Base-by-base conservation (phyloP, 2,113 vertebrate genomes). In the Planiliza haematocheilus region DNA sequence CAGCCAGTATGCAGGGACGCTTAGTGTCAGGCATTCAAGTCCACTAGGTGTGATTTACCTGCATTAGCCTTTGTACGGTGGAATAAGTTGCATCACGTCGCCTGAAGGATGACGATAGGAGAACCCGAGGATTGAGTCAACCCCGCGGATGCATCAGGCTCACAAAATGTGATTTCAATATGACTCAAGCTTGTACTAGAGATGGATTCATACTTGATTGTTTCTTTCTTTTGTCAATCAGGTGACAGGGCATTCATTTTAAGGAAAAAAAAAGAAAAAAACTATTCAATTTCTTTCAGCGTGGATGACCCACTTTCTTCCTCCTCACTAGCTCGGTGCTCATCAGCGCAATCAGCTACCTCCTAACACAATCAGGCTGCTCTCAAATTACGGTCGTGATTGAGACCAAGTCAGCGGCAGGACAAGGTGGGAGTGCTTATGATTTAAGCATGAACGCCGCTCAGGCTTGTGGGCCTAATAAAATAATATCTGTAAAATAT, bases 341-440 rank as follows among this genome's bases (percentile, higher is more conserved):
- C 83, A 88, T 88, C 88, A 88, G 69, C 1, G 59, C 88, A 88
- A 91, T 92, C 89, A 91, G 82, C 69, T 79, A 0, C 72, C 69
- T 78, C 78, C 82, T 74, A 38, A 87, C 74, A 82, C 83, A 91
- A 85, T 90, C 89, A 69, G 55, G 55, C 74, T 41, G 76, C 85
- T 89, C 88, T 83, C 74, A 89, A 64, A 91, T 89, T 86, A 83
- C 80, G 70, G 61, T 30, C 67, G 55, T 76, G 77, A 84, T 85
- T 81, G 79, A 82, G 81, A 77, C 56, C 62, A 57, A 76, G 76
- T 69, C 43, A 20, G 77, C 59, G 58, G 71, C 67, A 81, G 67
- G 58, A 78, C 77, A 65, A 55, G 56, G 77, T 10, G 16, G 71
- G 78, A 70, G 57, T n/a, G 36, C 75, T 79, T 62, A 36, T 74